A percentile compares a stretch with the other conserved stretches of the same genome.
Evolutionary conservation across 2,888 invertebrate species (phyloP).

Genomic region (Gymnoscelis rufifasciata): DNA sequence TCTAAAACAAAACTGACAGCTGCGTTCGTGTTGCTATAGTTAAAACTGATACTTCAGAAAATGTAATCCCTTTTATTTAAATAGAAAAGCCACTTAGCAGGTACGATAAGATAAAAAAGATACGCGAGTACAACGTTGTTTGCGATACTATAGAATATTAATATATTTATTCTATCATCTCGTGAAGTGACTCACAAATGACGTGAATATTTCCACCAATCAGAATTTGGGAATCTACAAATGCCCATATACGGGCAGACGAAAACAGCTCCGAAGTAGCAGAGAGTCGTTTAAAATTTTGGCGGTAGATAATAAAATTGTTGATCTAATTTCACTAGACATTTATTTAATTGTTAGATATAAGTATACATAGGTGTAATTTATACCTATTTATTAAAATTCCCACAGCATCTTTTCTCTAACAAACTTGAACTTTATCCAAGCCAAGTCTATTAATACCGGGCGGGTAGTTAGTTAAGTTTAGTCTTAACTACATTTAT

Average conservation of each 20-base stretch:
- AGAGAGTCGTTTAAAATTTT: constrained; percentile 39
- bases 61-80: constrained; percentile 30
- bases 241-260: constrained; percentile 82
- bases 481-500: too few species aligned
- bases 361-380: too few species aligned
- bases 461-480: too few species aligned
- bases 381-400: too few species aligned
- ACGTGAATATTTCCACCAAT: constrained; percentile 72
- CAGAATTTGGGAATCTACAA: constrained; percentile 73
- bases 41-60: constrained; percentile 22
- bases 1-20: constrained; percentile 41
- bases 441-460: too few species aligned
- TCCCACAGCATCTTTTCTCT: too few species aligned
- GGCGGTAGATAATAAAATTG: constrained; percentile 34
- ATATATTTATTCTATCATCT: constrained; percentile 45
- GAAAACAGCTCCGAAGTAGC: constrained; percentile 51
- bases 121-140: constrained; percentile 42
- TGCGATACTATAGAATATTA: constrained; percentile 40
- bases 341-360: too few species aligned
- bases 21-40: constrained; percentile 33
- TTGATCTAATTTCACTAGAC: too few species aligned
- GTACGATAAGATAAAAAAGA: constrained; percentile 39
- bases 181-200: constrained; percentile 63
- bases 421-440: too few species aligned
- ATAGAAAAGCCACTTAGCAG: constrained; percentile 34